These are phyloP conservation scores for Scolopax rusticola DNA, from an alignment of 2,797 vertebrate genomes.

Conservation along the genomic window DNA sequence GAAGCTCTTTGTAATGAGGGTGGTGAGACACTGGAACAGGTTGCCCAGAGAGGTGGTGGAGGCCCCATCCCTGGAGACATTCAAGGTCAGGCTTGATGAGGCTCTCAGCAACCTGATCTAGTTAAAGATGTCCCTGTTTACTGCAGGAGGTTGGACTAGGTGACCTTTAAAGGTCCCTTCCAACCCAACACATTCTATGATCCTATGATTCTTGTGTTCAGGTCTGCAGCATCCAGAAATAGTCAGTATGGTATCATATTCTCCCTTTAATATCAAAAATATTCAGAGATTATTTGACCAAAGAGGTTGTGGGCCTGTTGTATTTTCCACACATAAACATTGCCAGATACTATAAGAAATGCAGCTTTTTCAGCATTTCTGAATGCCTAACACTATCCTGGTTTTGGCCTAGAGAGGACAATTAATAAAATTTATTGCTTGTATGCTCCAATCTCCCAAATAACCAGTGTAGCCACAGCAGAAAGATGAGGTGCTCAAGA, in stretches of 20 bases:
- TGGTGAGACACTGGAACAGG: no score
- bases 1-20: no score
- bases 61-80: no score
- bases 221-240: neutral
- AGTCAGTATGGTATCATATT: neutral
- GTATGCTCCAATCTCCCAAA: neutral
- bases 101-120: no score
- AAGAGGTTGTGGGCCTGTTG: neutral
- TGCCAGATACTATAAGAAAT: neutral
- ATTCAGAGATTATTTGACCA: neutral
- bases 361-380: neutral
- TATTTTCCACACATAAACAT: neutral
- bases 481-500: neutral
- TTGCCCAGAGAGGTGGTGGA: no score
- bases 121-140: no score
- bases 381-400: neutral
- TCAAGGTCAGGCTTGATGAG: no score
- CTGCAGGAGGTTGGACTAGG: no score
- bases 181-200: no score
- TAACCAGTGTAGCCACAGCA: neutral
- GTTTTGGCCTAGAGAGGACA: neutral
- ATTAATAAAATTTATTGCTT: neutral
- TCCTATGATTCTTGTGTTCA: neutral
- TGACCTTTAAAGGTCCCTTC: no score
- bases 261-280: neutral